A percentile compares a stretch with the other conserved stretches of the same genome.
These are phyloP conservation scores for Sinocyclocheilus anophthalmus DNA, from an alignment of 2,113 vertebrate genomes.

Conservation along the genomic window DNA sequence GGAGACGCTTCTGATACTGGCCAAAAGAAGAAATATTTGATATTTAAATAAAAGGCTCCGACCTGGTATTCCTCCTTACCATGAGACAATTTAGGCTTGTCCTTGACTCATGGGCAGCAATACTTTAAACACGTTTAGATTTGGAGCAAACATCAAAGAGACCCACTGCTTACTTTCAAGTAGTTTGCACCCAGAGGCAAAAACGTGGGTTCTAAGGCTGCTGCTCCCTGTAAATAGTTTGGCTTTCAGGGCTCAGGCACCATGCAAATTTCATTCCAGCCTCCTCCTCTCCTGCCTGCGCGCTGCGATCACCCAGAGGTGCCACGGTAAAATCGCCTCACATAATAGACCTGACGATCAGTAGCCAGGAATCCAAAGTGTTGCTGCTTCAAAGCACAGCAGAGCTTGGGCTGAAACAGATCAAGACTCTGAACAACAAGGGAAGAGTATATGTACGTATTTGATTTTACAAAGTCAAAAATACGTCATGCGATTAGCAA, in stretches of 20 bases:
- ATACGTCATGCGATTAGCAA: neutral
- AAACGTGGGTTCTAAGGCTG: slow-evolving; percentile 70
- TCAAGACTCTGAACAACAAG: slow-evolving; percentile 19
- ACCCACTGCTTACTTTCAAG: slow-evolving; percentile 79
- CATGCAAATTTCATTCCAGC: slow-evolving; percentile 63
- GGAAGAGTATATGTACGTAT: neutral
- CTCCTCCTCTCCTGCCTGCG: slow-evolving; percentile 47
- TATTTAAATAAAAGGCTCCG: slow-evolving; percentile 63
- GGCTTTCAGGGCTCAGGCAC: slow-evolving; percentile 68
- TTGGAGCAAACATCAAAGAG: slow-evolving; percentile 79
- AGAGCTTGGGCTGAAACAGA: slow-evolving; percentile 19
- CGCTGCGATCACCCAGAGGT: slow-evolving; percentile 65
- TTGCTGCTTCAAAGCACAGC: slow-evolving; percentile 66
- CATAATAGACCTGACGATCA: slow-evolving; percentile 74
- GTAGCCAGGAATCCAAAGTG: slow-evolving; percentile 57
- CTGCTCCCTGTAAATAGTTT: slow-evolving; percentile 77
- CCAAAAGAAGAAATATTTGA: slow-evolving; percentile 55
- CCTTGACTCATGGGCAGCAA: slow-evolving; percentile 77
- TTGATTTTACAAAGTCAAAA: neutral
- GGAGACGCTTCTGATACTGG: slow-evolving; percentile 60
- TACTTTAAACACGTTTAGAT: slow-evolving; percentile 78
- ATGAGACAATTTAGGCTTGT: slow-evolving; percentile 75
- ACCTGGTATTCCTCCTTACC: slow-evolving; percentile 59
- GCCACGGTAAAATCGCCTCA: slow-evolving; percentile 64
- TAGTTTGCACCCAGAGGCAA: slow-evolving; percentile 75